A percentile compares a stretch with the other conserved stretches of the same genome.
These are phyloP conservation scores for Napeogenes sylphis DNA, from an alignment of 2,888 invertebrate genomes.

Conservation along the genomic window DNA sequence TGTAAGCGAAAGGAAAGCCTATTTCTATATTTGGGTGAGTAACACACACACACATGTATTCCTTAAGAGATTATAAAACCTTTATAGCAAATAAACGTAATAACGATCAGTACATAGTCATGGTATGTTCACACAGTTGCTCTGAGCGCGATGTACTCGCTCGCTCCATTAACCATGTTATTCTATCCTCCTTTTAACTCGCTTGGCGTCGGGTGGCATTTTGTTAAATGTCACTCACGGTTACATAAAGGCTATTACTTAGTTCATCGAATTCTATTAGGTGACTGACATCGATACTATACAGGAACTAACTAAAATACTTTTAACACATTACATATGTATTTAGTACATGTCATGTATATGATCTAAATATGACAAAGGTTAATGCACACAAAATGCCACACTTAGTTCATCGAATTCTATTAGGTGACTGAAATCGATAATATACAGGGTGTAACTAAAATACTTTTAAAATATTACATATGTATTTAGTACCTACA, in stretches of 20 bases:
- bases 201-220: slow-evolving; percentile 23
- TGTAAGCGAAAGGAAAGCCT: too few relatives aligned
- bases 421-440: not conserved
- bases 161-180: slow-evolving; percentile 26
- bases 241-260: slow-evolving; percentile 18
- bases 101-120: not conserved
- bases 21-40: too few relatives aligned
- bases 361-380: too few relatives aligned
- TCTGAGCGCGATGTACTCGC: slow-evolving; percentile 9
- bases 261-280: slow-evolving; percentile 11
- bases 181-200: slow-evolving; percentile 25
- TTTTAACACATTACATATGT: too few relatives aligned
- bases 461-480: not conserved
- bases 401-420: slow-evolving; percentile 12
- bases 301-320: not conserved
- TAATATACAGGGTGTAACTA: not conserved
- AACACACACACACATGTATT: too few relatives aligned
- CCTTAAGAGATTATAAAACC: too few relatives aligned
- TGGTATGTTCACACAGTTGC: slow-evolving; percentile 16
- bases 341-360: too few relatives aligned
- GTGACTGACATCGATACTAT: not conserved
- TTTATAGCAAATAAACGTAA: too few relatives aligned
- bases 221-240: slow-evolving; percentile 23
- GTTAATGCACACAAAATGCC: too few relatives aligned
- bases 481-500: too few relatives aligned